phyloP scores from a whole-genome alignment of 2,113 vertebrate species.

The Rallus limicola region DNA sequence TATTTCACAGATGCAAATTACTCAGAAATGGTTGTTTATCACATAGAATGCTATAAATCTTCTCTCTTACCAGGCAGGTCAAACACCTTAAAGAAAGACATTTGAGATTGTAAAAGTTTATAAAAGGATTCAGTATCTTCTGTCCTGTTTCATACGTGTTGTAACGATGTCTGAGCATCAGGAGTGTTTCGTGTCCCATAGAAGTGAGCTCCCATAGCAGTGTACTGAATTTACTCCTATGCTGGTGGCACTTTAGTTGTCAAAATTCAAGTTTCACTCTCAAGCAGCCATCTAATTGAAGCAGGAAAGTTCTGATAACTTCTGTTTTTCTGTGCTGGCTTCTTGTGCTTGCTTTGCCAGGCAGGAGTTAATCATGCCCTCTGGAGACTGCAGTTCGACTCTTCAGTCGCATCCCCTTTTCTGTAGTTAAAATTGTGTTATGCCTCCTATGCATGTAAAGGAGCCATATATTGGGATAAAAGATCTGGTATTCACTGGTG shows the following conservation, averaged over 20 bases:
- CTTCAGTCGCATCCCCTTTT: not conserved
- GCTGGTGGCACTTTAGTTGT: not conserved
- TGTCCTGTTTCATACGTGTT: not conserved
- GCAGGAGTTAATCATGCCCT: not conserved
- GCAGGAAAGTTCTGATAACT: not conserved
- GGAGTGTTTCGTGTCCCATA: not conserved
- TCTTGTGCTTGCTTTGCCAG: not conserved
- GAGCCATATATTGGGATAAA: not conserved
- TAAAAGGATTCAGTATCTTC: not conserved
- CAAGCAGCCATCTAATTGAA: not conserved
- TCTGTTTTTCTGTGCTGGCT: not conserved
- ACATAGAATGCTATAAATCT: not conserved
- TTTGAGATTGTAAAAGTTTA: not conserved
- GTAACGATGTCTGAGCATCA: not conserved
- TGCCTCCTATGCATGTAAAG: not conserved
- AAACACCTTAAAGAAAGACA: not conserved
- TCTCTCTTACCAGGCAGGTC: not conserved
- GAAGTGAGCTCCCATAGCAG: not conserved
- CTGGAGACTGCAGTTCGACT: not conserved
- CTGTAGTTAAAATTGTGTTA: not conserved
- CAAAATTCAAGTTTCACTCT: not conserved
- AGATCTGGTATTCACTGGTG: not conserved
- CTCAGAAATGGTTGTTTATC: not conserved
- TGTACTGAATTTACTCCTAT: not conserved
- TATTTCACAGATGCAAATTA: not conserved